Evolutionary conservation across 2,797 vertebrate genomes (phyloP), one percentile per base, ranked within the genome.

Genomic region (Phrynocephalus vlangalii): DNA sequence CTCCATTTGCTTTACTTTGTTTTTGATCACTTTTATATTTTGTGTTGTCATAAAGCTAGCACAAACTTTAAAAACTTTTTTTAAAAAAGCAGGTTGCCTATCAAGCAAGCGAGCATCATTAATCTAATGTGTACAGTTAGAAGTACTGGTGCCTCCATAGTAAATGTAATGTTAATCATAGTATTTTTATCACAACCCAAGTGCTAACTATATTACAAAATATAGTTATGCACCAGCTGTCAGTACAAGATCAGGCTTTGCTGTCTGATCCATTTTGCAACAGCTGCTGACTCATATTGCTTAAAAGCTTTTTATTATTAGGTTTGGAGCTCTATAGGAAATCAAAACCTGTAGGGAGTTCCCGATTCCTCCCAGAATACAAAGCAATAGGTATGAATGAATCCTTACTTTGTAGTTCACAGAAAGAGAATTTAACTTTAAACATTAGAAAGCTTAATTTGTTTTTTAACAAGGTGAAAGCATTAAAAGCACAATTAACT

Each of bases 261-360:
- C 16, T 71, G 0, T 82, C 6, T 66, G 79, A 86, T 83, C 81
- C 56, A 88, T 20, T 24, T 89, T 63, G 82, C 76, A 76, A 20
- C 85, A 88, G 85, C 44, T 78, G 8, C 72, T 87, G 89, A 76
- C 60, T 92, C 84, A 84, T 90, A 90, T 80, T 88, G 44, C 52
- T 86, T 86, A 80, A 28, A 88, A 85, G 83, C 71, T 63, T 38
- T 24, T 82, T 90, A 76, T 90, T 93, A 83, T 3, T 16, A 5
- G 77, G 66, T 88, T 91, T 66, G 87, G 72, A 76, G 84, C 84
- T 82, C 87, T 87, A 78, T 88, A 73, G 89, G 56, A 90, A 30
- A 16, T 90, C 16, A 91, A 92, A 90, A 88, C 90, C 83, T 91
- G 71, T 83, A 78, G 90, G 48, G 90, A 91, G 89, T 91, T 94